These are phyloP conservation scores for Chaetodon auriga DNA, from an alignment of 2,113 vertebrate species.

Conservation along the genomic window DNA sequence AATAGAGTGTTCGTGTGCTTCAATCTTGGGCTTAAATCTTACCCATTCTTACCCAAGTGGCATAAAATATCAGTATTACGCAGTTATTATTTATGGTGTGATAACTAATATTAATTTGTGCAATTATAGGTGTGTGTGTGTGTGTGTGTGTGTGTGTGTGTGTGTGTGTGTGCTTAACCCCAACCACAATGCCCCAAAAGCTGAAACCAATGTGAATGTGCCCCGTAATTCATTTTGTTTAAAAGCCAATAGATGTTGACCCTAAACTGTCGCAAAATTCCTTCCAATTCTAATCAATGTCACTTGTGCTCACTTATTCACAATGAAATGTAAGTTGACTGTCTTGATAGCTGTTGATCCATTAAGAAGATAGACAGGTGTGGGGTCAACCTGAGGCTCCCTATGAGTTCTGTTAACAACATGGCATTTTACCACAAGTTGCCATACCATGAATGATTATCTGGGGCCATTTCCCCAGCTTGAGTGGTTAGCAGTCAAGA, in stretches of 20 bases:
- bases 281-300: neutral
- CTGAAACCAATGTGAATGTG: neutral
- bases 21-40: neutral
- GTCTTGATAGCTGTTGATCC: too few species aligned
- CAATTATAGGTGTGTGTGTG: neutral
- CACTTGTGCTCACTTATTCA: too few species aligned
- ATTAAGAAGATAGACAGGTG: too few species aligned
- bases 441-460: neutral
- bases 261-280: neutral
- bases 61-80: neutral
- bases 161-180: too few species aligned
- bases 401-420: too few species aligned
- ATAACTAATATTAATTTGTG: neutral
- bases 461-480: neutral
- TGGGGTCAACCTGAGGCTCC: too few species aligned
- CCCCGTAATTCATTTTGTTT: neutral
- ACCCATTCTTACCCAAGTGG: neutral
- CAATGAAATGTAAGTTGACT: too few species aligned
- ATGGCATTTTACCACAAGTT: neutral
- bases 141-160: neutral
- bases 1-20: neutral
- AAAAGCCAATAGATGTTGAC: neutral
- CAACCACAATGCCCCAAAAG: neutral
- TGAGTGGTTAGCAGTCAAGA: neutral
- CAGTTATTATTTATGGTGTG: too few species aligned